A percentile compares a stretch with the other conserved stretches of the same genome.
These are phyloP conservation scores for Lycocerus yunnanus DNA, from an alignment of 2,888 invertebrate species.

Conservation along the genomic window DNA sequence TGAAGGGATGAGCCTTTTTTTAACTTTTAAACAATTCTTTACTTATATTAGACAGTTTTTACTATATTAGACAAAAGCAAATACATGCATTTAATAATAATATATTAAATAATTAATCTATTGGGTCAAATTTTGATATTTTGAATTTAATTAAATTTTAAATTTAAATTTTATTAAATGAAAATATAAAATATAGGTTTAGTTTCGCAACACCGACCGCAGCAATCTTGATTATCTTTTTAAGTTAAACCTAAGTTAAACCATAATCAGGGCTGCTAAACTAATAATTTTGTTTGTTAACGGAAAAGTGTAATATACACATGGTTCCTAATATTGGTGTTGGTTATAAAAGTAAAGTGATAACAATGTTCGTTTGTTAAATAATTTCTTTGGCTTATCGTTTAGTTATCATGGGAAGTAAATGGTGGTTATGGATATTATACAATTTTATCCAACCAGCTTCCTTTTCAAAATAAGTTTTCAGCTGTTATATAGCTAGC, in stretches of 20 bases:
- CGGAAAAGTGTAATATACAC: conserved; percentile 7
- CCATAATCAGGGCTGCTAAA: not conserved
- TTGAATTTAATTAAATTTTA: not conserved
- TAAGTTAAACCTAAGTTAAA: too few relatives aligned
- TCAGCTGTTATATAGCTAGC: conserved; percentile 10
- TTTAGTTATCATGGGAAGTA: conserved; percentile 29
- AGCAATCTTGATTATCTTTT: not conserved
- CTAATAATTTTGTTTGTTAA: not conserved
- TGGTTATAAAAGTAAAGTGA: conserved; percentile 20
- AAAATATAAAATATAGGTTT: too few relatives aligned
- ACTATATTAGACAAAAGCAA: too few relatives aligned
- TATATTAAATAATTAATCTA: too few relatives aligned
- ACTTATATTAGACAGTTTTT: too few relatives aligned
- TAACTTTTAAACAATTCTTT: too few relatives aligned
- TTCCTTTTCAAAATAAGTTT: conserved; percentile 16
- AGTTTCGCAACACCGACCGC: too few relatives aligned
- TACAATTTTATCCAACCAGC: conserved; percentile 18
- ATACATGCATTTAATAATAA: too few relatives aligned
- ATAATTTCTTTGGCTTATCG: conserved; percentile 21
- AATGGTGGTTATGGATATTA: conserved; percentile 22
- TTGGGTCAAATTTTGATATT: too few relatives aligned
- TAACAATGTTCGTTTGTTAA: conserved; percentile 26
- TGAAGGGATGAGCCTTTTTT: too few relatives aligned
- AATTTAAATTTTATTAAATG: too few relatives aligned
- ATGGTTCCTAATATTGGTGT: conserved; percentile 21